Base-by-base conservation (phyloP, 2,888 invertebrate genomes). In the Drosophila pseudotakahashii region DNA sequence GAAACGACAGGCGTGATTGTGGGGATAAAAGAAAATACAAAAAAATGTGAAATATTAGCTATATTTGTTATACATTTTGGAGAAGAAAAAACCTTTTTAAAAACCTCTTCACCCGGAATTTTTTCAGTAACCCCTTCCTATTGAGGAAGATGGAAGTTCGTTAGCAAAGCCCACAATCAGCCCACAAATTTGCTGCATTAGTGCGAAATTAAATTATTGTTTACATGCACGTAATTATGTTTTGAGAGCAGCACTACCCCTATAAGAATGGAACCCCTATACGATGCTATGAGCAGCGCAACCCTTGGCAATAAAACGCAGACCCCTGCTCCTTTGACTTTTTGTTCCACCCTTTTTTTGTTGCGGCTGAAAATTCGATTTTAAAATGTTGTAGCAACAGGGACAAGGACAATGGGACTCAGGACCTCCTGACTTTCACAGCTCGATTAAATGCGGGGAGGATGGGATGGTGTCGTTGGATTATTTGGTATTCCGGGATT, bases 111-210 rank as follows among this genome's bases (percentile, higher is more conserved):
- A 44, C n/a, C 2, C n/a, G 14, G n/a, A 45, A n/a, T 30, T 23
- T 23, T 16, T 30, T 30, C 7, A 11, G n/a, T 19, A 42, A 34
- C 11, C 42, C 62, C 41, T 34, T 36, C 50, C 41, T 2, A 2
- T n/a, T n/a, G n/a, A n/a, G n/a, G n/a, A 4, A 3, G 2, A 2
- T 13, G 16, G 9, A 44, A 63, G 48, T 63, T 72, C 57, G 84
- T 83, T 86, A 78, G 81, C 83, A 73, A 60, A 77, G 75, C 81
- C 87, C 88, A 87, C 83, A 90, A 91, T 90, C 89, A 91, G 90
- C 89, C 91, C 91, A 90, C 91, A 91, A 91, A 91, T 91, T 91
- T 89, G 89, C 86, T 85, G 86, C 89, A 84, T 90, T 90, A 88
- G 84, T 86, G 81, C 74, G 79, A 90, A 90, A 90, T 90, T 90